Percentiles rank a stretch among this genome's conserved stretches.
phyloP scores from a whole-genome alignment of 2,888 invertebrate genomes.

The Dyspetes luteomarginatus region DNA sequence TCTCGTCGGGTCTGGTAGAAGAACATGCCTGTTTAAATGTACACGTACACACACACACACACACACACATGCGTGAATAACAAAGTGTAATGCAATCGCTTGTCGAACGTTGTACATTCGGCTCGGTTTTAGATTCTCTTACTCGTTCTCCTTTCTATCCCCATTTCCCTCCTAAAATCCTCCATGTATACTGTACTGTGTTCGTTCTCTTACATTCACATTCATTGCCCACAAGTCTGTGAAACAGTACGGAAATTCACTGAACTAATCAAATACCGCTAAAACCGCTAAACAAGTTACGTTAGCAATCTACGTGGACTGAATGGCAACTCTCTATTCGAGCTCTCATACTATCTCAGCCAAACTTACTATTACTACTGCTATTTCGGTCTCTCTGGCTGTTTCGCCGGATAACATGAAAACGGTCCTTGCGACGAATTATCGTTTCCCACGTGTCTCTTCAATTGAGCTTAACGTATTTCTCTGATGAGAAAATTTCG shows the following conservation, averaged over 20 bases:
- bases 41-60: too few relatives aligned
- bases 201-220: conserved; percentile 43
- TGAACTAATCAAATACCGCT: conserved; percentile 83
- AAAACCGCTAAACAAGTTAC: conserved; percentile 83
- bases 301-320: conserved; percentile 81
- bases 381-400: conserved; percentile 22
- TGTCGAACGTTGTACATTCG: conserved; percentile 46
- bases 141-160: conserved; percentile 8
- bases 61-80: not conserved
- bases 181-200: conserved; percentile 29
- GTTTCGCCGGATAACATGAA: conserved; percentile 24
- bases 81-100: conserved; percentile 39
- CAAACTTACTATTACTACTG: conserved; percentile 31
- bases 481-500: too few relatives aligned
- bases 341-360: conserved; percentile 30
- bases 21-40: conserved; percentile 1
- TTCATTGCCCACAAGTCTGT: conserved; percentile 62
- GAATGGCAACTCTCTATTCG: conserved; percentile 76
- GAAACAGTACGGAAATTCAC: conserved; percentile 82
- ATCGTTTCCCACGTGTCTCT: not conserved
- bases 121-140: conserved; percentile 36
- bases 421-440: conserved; percentile 22
- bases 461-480: not conserved
- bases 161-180: conserved; percentile 7
- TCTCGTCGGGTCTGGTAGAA: not conserved